These are phyloP conservation scores for Ibycter americanus DNA, from an alignment of 2,797 vertebrate genomes.

Conservation along the genomic window DNA sequence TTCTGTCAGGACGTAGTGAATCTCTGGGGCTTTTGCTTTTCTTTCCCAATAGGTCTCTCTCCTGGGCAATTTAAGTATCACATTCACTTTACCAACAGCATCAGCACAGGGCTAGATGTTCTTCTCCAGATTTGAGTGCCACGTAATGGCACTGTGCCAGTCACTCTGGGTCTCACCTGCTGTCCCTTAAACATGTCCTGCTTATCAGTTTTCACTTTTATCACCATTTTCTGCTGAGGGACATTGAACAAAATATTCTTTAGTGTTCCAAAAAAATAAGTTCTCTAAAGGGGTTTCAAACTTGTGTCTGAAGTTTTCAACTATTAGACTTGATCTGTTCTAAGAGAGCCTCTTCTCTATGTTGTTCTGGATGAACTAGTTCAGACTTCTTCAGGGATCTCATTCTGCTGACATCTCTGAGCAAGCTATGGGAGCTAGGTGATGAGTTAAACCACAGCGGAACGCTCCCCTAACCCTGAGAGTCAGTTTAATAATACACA, in stretches of 20 bases:
- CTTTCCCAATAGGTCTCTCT: background rate
- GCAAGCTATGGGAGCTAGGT: background rate
- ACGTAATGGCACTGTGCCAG: background rate
- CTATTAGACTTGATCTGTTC: background rate
- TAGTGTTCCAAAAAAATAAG: background rate
- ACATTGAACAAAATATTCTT: background rate
- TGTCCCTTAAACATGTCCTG: background rate
- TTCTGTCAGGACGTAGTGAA: background rate
- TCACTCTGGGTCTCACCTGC: background rate
- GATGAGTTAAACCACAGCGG: background rate
- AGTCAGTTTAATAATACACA: background rate
- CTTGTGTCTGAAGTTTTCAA: background rate
- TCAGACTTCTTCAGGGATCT: background rate
- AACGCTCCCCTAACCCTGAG: background rate
- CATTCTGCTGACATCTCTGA: background rate
- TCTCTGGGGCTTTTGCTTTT: background rate
- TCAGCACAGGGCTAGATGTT: background rate
- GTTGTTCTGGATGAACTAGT: background rate
- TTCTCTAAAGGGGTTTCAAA: background rate
- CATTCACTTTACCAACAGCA: background rate
- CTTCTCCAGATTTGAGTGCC: background rate
- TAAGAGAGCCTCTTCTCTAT: background rate
- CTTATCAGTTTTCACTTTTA: background rate
- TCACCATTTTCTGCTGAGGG: background rate
- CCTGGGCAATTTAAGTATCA: background rate